These are phyloP conservation scores for Portevinia maculata DNA, from an alignment of 2,888 invertebrate genomes.

Conservation along the genomic window DNA sequence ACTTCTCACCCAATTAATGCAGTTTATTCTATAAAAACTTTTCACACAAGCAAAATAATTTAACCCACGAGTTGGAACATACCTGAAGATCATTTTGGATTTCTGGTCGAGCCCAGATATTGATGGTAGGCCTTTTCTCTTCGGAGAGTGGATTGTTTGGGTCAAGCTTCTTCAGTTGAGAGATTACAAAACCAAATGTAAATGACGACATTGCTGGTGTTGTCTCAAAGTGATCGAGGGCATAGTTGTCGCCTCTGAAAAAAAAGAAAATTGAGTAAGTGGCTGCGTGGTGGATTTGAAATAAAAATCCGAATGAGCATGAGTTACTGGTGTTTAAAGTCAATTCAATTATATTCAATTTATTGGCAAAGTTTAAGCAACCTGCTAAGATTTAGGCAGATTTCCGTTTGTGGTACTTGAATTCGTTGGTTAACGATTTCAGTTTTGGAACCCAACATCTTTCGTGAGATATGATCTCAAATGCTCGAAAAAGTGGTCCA, in stretches of 20 bases:
- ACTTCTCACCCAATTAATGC: too few relatives aligned
- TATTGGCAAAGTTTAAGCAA: too few relatives aligned
- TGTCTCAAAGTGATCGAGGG: constrained; percentile 87
- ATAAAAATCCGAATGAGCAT: background rate
- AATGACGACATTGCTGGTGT: constrained; percentile 91
- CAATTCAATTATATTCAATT: too few relatives aligned
- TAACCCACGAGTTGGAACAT: too few relatives aligned
- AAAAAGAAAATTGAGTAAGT: constrained; percentile 1
- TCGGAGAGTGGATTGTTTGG: constrained; percentile 66
- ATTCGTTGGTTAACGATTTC: too few relatives aligned
- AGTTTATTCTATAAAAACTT: too few relatives aligned
- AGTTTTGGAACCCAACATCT: too few relatives aligned
- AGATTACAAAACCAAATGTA: constrained; percentile 88
- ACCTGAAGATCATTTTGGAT: constrained; percentile 82
- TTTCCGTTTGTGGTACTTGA: too few relatives aligned
- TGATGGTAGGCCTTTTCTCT: constrained; percentile 79
- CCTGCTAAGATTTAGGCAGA: too few relatives aligned
- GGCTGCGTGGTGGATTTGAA: background rate
- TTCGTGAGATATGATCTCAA: too few relatives aligned
- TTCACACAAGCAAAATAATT: too few relatives aligned
- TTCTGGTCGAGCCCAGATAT: constrained; percentile 83
- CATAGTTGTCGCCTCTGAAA: constrained; percentile 83
- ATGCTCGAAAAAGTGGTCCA: too few relatives aligned
- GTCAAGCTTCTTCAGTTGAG: constrained; percentile 84
- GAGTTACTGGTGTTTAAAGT: background rate